Evolutionary conservation across 2,888 invertebrate species (phyloP), one percentile per base, ranked within the genome.

Genomic region (Anticlea derivata): DNA sequence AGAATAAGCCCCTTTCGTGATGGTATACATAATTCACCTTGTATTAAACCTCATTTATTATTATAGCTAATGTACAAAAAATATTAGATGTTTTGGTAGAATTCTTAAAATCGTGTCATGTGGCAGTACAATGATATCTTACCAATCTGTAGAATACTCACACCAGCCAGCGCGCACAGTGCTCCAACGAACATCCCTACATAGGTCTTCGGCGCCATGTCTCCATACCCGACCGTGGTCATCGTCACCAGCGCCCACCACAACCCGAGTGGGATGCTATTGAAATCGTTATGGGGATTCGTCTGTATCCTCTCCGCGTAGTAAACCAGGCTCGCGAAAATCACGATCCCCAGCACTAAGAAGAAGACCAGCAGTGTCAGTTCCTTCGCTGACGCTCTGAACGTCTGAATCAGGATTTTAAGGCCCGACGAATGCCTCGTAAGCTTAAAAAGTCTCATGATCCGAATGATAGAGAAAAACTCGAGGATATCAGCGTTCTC

Each of bases 241-340:
- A 99, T 99, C 65, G 99, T 99, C 64, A 99, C 98, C 87, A 99
- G 93, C 34, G 99, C 99, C 99, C 99, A 99, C 99, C 99, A 99
- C 62, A 99, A 91, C 34, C 99, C 99, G 71, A 98, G 92, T 34
- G 99, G 99, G 92, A 99, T 99, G 87, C 98, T 98, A 84, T 98
- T 97, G 92, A 99, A 99, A 91, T 98, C 98, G 90, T 99, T 99
- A 83, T 97, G 95, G 55, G 97, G 97, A 91, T 97, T 97, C 63
- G 95, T 96, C 86, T 97, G 97, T 75, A 98, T 98, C 75, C 98
- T 93, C 89, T 99, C 99, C 55, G 99, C 99, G 88, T 99, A 99
- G 89, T 98, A 99, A 68, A 99, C 98, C 76, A 99, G 93, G 85
- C 98, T 98, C 70, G 99, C 99, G 91, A 99, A 99, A 84, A 99